Evolutionary conservation across 2,797 vertebrate species (phyloP), one percentile per base, ranked within the genome.

Genomic region (Buphagus erythrorhynchus): DNA sequence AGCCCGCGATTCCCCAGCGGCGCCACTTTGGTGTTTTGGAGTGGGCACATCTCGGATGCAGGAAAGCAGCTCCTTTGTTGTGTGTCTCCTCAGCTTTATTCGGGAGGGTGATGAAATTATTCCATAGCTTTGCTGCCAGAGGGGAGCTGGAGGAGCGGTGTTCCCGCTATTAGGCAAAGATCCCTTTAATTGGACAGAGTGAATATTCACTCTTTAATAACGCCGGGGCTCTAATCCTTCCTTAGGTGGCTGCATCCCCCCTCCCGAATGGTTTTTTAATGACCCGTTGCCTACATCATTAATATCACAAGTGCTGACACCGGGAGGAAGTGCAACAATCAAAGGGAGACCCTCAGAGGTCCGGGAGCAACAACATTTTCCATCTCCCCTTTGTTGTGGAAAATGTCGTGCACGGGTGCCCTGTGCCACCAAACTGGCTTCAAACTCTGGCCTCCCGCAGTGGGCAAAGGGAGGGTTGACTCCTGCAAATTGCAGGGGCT

Each of bases 181-280:
- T 94, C 79, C 31, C 18, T 95, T 94, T 97, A 97, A 97, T 97
- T 97, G 83, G 95, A 43, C 14, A 14, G 95, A 83, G 93, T 96
- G 93, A 97, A 96, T 95, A 96, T 96, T 95, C 94, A 87, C 86
- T 72, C 81, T 83, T 82, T 96, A 96, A 89, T 94, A 88, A 73
- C 5, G 2, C 52, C 0, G 1, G 35, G 81, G 92, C 92, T 93
- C 87, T 96, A 96, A 95, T 96, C 94, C 96, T 93, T 96, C 92
- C 49, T 90, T 92, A 55, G 57, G 75, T 77, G 92, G 33, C 84
- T 87, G 45, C 66, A 13, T 25, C 36, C 58, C 81, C 86, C 72
- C 91, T 84, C 86, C 86, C 35, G 4, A 45, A 73, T 11, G 69
- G 13, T 86, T 96, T 97, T 97, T 95, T 96, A 96, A 96, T 96